Evolutionary conservation across 2,888 invertebrate species (phyloP), one percentile per base, ranked within the genome.

Genomic region (Eurois occulta): DNA sequence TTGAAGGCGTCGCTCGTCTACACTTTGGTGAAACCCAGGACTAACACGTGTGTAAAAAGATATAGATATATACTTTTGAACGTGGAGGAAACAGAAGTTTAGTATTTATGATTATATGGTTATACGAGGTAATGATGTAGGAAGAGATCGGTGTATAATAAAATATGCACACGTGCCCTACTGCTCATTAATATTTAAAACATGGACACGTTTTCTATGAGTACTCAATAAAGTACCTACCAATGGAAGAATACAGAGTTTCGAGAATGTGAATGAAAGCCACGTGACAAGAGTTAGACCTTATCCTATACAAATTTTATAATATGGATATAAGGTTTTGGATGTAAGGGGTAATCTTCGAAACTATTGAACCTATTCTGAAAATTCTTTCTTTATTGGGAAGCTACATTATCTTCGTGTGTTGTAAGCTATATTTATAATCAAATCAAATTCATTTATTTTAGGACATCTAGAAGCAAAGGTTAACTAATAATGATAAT

Each of bases 171-270:
- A 11, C 7, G 52, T 52, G 52, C 16, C 10, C 10, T 24, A 55
- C 52, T 11, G n/a, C n/a, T 55, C n/a, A 55, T 55, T 55, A 55
- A 55, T 55, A 55, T 55, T 55, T 55, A 55, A 55, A 55, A 55
- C 5, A 1, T 11, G n/a, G n/a, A 55, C n/a, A 55, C n/a, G n/a
- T 55, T 55, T 55, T 46, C 46, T 18, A 46, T 18, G 41, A 41
- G 41, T 41, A 41, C 10, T 41, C 41, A 41, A 41, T 41, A 8
- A 41, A 41, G 41, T 41, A 41, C 41, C 41, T 41, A 41, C 41
- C 41, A 41, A 41, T 41, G 48, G 24, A 10, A 46, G 18, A 46
- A 18, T 18, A 46, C 1, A 18, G 46, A 48, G 48, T 52, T 24
- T 52, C 48, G 24, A 52, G 24, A 8, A 10, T 41, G 41, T 52